A percentile compares a stretch with the other conserved stretches of the same genome.
These are phyloP conservation scores for Radopholus similis DNA, from an alignment of 1,140 invertebrate genomes.

Conservation along the genomic window DNA sequence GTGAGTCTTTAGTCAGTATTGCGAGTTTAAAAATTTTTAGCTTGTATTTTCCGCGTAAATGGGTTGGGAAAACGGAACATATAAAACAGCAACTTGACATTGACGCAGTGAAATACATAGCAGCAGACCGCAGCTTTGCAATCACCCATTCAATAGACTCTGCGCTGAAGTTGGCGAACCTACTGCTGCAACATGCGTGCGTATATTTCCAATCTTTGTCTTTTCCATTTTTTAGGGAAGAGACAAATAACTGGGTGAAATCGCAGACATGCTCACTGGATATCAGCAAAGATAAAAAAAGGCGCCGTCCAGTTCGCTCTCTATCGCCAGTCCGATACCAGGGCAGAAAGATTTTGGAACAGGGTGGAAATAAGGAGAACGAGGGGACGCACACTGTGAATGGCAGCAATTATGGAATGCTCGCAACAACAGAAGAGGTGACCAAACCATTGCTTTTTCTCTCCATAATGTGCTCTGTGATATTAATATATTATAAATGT, in stretches of 20 bases:
- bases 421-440: too few relatives aligned
- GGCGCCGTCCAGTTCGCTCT: neutral
- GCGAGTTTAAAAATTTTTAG: neutral
- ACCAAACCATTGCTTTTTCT: too few relatives aligned
- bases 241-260: neutral
- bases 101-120: constrained; percentile 10
- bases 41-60: constrained; percentile 11
- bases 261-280: neutral
- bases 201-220: neutral
- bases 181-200: constrained; percentile 6
- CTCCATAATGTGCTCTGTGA: too few relatives aligned
- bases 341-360: neutral
- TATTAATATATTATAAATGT: too few relatives aligned
- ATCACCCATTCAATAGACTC: constrained; percentile 1
- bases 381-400: neutral
- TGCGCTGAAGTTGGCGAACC: constrained; percentile 5
- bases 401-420: too few relatives aligned
- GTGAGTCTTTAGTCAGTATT: neutral
- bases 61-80: constrained; percentile 6
- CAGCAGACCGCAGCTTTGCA: neutral
- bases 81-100: constrained; percentile 5
- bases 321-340: neutral
- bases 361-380: neutral
- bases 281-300: neutral
- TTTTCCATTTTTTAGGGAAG: neutral